Conservation (phyloP, 2,113 vertebrate genomes). For the Jacana jacana region DNA sequence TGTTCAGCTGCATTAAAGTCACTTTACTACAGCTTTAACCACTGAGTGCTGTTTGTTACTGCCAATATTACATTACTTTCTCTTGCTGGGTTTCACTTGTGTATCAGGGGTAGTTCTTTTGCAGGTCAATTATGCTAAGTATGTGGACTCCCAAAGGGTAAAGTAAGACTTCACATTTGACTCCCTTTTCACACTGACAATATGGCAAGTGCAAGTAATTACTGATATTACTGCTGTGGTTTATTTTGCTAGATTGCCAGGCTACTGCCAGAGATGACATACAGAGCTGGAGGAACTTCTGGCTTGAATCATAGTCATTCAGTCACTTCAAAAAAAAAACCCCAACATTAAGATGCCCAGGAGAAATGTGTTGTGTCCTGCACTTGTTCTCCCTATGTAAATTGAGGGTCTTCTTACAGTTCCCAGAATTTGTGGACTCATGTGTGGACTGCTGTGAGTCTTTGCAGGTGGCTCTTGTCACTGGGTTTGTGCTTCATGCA, state of each 20-base stretch:
- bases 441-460: background rate
- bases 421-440: background rate
- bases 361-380: background rate
- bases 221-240: background rate
- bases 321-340: background rate
- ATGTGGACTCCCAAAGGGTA: background rate
- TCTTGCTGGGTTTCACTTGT: background rate
- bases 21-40: background rate
- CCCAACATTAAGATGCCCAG: background rate
- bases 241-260: background rate
- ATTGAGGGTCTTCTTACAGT: background rate
- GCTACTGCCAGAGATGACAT: background rate
- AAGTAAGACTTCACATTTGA: background rate
- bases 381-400: background rate
- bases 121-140: background rate
- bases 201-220: background rate
- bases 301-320: background rate
- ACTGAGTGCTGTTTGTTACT: background rate
- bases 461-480: background rate
- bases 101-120: background rate
- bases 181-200: background rate
- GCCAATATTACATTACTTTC: background rate
- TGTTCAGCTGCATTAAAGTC: slow-evolving; percentile 6
- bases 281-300: background rate
- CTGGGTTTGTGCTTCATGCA: background rate